Evolutionary conservation across 2,797 vertebrate genomes (phyloP), one percentile per base, ranked within the genome.

Genomic region (Gambusia yucatana): DNA sequence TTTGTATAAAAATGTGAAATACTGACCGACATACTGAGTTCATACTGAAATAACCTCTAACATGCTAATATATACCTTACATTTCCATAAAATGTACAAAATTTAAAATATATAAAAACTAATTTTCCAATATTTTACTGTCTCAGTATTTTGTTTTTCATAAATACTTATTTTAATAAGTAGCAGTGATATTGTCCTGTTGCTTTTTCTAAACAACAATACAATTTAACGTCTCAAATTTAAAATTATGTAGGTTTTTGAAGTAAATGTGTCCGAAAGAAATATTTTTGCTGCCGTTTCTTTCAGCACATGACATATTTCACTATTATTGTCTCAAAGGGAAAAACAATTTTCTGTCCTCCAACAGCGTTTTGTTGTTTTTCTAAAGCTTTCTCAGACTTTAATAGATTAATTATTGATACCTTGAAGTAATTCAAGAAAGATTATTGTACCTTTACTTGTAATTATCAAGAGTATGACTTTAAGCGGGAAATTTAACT

Each of bases 301-400:
- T 67, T 25, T 39, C n/a, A 70, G 11, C 39, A 44, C 39, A 44
- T 0, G 11, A 13, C 2, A 6, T 43, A 44, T 69, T 9, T 44
- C 4, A 5, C 6, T 76, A 76, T 55, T 84, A 67, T 79, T 48
- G 41, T 46, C 39, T 80, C 41, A 74, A 30, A 69, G 39, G 25
- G 72, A 20, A 44, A 77, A 39, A 55, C 16, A 5, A 22, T 36
- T 79, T 71, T 81, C 73, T 47, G 72, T 61, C 28, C 63, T 80
- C 65, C 83, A 91, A 86, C 65, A 72, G 46, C 22, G 16, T 65
- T 50, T 43, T 78, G 50, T 74, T 67, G 76, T 84, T 76, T 84
- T 69, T 69, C 44, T 61, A 82, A 76, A 75, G 43, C 7, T 52
- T 28, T 81, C 14, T 59, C 7, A 73, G 16, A 61, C 5, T 20